Evolutionary conservation across 2,113 vertebrate species (phyloP).

Genomic region (Neomonachus schauinslandi): DNA sequence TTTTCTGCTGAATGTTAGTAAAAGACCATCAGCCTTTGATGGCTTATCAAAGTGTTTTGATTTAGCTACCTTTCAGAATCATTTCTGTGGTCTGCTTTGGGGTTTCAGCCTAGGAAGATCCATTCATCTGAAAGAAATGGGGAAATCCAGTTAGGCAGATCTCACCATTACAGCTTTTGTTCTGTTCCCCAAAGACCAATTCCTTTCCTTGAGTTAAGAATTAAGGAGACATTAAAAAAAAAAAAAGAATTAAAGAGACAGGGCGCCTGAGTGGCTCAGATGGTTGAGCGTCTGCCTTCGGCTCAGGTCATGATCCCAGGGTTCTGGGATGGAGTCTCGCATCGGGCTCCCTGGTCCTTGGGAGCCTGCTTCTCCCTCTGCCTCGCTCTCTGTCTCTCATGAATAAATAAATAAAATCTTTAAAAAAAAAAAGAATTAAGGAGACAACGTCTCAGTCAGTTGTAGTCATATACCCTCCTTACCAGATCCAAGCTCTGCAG

Average conservation of each 20-base stretch:
- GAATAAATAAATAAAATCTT: no score
- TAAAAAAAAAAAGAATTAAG: background rate
- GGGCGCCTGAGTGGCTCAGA: no score
- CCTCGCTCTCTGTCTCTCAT: no score
- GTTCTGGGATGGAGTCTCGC: no score
- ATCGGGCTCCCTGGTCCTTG: no score
- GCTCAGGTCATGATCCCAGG: no score
- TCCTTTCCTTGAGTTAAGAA: background rate
- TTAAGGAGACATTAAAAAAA: no score
- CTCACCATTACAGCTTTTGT: background rate
- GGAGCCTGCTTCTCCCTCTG: no score
- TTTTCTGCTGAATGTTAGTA: slow-evolving; percentile 59
- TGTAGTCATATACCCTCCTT: background rate
- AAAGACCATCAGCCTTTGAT: slow-evolving; percentile 66
- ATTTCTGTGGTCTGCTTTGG: background rate
- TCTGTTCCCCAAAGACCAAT: background rate
- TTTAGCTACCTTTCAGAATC: slow-evolving; percentile 53
- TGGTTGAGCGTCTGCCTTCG: no score
- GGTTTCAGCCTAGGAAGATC: background rate
- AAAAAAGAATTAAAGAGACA: background rate
- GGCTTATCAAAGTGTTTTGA: slow-evolving; percentile 68
- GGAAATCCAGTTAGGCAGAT: background rate
- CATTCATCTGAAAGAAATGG: background rate
- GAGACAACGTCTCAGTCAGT: background rate
- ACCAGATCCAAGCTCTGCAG: background rate